Evolutionary conservation across 2,797 vertebrate genomes (phyloP).

Genomic region (Pseudochirops cupreus): DNA sequence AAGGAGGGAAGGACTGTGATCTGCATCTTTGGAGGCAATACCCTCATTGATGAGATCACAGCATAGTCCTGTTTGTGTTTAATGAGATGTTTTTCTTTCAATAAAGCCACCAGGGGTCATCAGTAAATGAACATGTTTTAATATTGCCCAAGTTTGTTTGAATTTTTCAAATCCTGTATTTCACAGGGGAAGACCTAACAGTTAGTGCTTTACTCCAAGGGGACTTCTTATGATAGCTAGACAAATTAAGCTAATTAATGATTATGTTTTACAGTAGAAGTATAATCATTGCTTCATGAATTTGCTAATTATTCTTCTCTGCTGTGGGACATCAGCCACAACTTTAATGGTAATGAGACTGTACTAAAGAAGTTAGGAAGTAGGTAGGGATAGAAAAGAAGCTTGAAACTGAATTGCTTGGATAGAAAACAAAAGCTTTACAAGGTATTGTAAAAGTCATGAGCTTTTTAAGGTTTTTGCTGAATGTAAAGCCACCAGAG

Average conservation of each 20-base stretch:
- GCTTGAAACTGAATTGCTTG: background rate
- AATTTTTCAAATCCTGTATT: background rate
- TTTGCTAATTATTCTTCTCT: conserved; percentile 8
- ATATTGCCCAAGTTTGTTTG: background rate
- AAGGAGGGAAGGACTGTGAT: background rate
- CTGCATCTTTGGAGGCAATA: background rate
- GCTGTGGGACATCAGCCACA: background rate
- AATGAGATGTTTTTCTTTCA: background rate
- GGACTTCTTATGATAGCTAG: conserved; percentile 10
- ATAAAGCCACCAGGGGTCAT: background rate
- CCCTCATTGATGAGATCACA: background rate
- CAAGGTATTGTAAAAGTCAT: background rate
- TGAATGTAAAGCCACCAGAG: conserved; percentile 66
- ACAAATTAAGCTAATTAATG: background rate
- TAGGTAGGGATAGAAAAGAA: conserved; percentile 15
- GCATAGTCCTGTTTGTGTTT: background rate
- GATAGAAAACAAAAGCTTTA: conserved; percentile 15
- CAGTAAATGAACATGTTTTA: conserved; percentile 19
- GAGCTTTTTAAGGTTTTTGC: conserved; percentile 25
- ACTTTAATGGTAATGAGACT: background rate
- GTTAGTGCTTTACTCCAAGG: background rate
- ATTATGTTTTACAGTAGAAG: background rate
- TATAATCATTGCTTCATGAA: conserved; percentile 10
- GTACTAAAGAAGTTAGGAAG: conserved; percentile 9
- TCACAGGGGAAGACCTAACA: background rate